Percentiles rank a stretch among this genome's conserved stretches.
These are phyloP conservation scores for Drosophila rubida DNA, from an alignment of 2,888 invertebrate genomes.

Conservation along the genomic window DNA sequence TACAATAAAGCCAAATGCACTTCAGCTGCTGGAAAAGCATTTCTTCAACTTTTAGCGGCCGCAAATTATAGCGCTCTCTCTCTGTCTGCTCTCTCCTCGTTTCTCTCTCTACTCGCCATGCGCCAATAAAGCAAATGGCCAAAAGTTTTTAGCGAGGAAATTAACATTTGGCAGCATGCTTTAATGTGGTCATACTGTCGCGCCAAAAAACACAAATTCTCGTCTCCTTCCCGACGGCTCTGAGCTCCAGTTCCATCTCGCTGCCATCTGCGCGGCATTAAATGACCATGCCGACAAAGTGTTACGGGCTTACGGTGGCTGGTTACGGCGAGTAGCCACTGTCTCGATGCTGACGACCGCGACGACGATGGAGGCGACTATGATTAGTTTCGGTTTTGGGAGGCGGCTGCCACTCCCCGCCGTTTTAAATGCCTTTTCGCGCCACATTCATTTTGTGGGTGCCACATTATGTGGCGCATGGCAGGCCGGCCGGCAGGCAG, in stretches of 20 bases:
- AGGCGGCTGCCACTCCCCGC: conserved; percentile 2
- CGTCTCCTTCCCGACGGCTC: background rate
- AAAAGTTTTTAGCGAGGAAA: conserved; percentile 61
- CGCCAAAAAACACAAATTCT: conserved; percentile 7
- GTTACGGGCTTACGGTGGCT: conserved; percentile 37
- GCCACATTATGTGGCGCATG: conserved; percentile 22
- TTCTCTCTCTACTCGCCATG: conserved; percentile 24
- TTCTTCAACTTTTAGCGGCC: conserved; percentile 22
- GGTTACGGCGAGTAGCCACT: conserved; percentile 18
- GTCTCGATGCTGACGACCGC: conserved; percentile 6
- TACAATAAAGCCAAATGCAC: conserved; percentile 22
- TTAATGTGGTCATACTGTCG: conserved; percentile 33
- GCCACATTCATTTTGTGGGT: conserved; percentile 46
- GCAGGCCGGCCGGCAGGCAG: conserved; percentile 11
- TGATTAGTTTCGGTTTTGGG: conserved; percentile 61
- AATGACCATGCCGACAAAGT: conserved; percentile 51
- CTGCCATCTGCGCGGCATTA: conserved; percentile 6
- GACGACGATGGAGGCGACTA: conserved; percentile 24
- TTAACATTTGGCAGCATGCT: conserved; percentile 51
- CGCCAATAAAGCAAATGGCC: conserved; percentile 64
- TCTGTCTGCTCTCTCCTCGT: background rate
- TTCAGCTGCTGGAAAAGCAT: conserved; percentile 11
- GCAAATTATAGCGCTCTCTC: conserved; percentile 9
- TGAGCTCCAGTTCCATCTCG: background rate
- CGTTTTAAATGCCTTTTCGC: conserved; percentile 49